Evolutionary conservation across 35 echinoderm and acorn worm species (phyloP).

Genomic region (Ophiothrix spiculata): DNA sequence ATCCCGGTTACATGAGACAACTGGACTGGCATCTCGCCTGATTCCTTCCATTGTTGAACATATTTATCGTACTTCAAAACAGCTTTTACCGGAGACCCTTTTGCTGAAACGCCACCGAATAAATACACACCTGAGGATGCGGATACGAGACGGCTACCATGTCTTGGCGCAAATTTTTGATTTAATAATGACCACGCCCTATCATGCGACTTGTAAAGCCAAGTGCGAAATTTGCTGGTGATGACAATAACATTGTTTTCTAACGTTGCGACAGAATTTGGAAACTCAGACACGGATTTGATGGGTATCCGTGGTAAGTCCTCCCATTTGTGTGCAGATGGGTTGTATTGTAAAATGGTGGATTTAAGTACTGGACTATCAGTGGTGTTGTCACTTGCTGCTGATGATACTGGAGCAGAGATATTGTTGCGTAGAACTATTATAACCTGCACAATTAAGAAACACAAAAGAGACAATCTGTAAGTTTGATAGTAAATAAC

Average conservation of each 20-base stretch:
- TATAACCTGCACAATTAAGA: too few relatives aligned
- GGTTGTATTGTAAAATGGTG: neutral
- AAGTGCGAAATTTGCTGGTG: conserved; percentile 7
- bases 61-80: neutral
- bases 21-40: neutral
- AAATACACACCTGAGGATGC: neutral
- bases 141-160: conserved; percentile 11
- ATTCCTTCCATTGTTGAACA: conserved; percentile 21
- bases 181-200: conserved; percentile 16
- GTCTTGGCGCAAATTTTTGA: neutral
- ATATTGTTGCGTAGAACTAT: too few relatives aligned
- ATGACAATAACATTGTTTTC: conserved; percentile 8
- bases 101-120: neutral
- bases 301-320: neutral
- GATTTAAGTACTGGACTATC: neutral
- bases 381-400: too few relatives aligned
- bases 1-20: neutral
- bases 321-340: conserved; percentile 7
- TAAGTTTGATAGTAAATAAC: too few relatives aligned
- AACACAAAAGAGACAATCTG: too few relatives aligned
- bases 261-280: neutral
- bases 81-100: neutral
- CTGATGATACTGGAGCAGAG: too few relatives aligned
- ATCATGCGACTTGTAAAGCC: neutral
- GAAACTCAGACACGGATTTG: neutral